Base-by-base conservation (phyloP, 2,888 invertebrate genomes). In the Acheta domesticus region DNA sequence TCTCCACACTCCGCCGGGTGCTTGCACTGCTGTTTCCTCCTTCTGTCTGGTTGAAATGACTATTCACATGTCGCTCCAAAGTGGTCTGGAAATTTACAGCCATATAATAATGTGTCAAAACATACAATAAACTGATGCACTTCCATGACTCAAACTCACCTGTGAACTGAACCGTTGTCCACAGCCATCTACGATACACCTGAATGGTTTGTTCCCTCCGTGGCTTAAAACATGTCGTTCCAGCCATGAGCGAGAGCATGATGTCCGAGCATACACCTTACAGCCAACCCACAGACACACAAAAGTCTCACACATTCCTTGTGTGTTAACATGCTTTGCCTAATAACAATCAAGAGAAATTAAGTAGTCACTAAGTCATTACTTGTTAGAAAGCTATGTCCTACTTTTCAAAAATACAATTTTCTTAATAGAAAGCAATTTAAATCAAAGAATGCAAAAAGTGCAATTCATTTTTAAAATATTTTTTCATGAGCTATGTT, bases 171-270 rank as follows among this genome's bases (percentile, higher is more conserved):
- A 95, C 84, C 95, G 89, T 79, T 85, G 85, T 84, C 91, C 96
- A 88, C 98, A 98, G 84, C 96, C 94, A 85, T 96, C 96, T 84
- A 98, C 95, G 86, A 98, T 97, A 88, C 98, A 98, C 85, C 95
- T 93, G 89, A 96, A 97, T 48, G 97, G 97, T 86, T 97, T 97
- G 87, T 94, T 96, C 76, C 96, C 96, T 80, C 94, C 94, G 87
- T 98, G 98, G 0, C 93, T 93, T 77, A 96, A 88, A 76, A 97
- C 94, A 88, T 98, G 98, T 77, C 97, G 90, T 86, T 97, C 96
- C 83, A 98, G 88, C 98, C 98, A 98, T 80, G 96, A 92, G 79
- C 95, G 90, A 11, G 97, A 97, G 86, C 96, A 96, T 12, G 97
- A 97, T 62, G 93, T 93, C 86, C 95, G 93, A 83, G 96, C 95